A percentile compares a stretch with the other conserved stretches of the same genome.
Conservation (phyloP, 2,888 invertebrate genomes). For the Ophonus ardosiacus region DNA sequence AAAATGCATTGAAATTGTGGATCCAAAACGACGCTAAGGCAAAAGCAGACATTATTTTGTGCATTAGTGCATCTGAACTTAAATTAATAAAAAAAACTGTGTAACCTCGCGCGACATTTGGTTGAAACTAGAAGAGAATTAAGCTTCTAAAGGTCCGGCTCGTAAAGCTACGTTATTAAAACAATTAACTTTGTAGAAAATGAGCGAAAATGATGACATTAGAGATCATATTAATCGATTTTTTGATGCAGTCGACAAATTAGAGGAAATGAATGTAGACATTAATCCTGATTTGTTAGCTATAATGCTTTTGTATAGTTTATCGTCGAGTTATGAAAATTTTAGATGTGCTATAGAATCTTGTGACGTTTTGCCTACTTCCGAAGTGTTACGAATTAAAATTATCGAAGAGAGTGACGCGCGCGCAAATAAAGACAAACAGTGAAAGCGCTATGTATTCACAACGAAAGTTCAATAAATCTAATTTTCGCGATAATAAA, state of each 20-base stretch:
- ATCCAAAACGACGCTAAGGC: not conserved
- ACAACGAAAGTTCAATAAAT: not conserved
- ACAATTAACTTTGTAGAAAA: too few relatives aligned
- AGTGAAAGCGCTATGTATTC: not conserved
- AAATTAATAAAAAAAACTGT: too few relatives aligned
- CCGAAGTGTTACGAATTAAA: conserved; percentile 67
- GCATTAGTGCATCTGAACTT: too few relatives aligned
- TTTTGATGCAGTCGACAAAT: too few relatives aligned
- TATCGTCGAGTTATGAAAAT: not conserved
- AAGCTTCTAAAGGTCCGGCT: not conserved
- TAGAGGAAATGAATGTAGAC: too few relatives aligned
- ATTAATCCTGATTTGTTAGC: too few relatives aligned
- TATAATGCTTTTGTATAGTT: too few relatives aligned
- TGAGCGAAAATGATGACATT: not conserved
- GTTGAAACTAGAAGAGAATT: not conserved
- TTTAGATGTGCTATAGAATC: conserved; percentile 70
- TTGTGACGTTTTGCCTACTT: conserved; percentile 68
- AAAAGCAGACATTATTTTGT: not conserved
- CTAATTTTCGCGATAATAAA: not conserved
- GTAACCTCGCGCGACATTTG: too few relatives aligned
- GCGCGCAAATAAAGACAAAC: conserved; percentile 62
- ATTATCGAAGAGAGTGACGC: conserved; percentile 67
- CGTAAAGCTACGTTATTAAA: too few relatives aligned
- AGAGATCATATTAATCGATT: not conserved
- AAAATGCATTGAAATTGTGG: not conserved